A percentile compares a stretch with the other conserved stretches of the same genome.
These are phyloP conservation scores for Neolamprologus hecqui DNA, from an alignment of 2,113 vertebrate genomes.

Conservation along the genomic window DNA sequence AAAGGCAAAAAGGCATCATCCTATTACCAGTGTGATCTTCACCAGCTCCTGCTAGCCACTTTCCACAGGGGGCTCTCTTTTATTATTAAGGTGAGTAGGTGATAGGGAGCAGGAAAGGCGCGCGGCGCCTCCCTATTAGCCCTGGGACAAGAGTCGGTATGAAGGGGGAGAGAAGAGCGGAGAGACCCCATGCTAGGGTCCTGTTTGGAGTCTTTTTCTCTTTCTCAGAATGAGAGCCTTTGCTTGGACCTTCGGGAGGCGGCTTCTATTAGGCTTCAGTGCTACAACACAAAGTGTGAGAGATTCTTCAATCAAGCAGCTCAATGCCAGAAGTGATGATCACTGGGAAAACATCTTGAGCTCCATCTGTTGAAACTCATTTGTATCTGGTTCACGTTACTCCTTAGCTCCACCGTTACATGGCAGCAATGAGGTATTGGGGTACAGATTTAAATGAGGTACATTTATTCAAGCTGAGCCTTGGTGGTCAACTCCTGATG, in stretches of 20 bases:
- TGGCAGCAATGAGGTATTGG: neutral
- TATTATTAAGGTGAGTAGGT: constrained; percentile 75
- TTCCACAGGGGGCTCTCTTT: constrained; percentile 91
- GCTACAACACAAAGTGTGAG: constrained; percentile 21
- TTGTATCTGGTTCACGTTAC: neutral
- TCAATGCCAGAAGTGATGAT: neutral
- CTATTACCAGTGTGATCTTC: constrained; percentile 98
- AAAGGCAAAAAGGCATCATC: constrained; percentile 99
- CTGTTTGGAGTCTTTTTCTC: constrained; percentile 14
- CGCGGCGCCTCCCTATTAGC: constrained; percentile 40
- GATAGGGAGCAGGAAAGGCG: constrained; percentile 37
- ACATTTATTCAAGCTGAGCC: neutral
- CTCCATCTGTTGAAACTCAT: neutral
- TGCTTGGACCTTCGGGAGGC: constrained; percentile 21
- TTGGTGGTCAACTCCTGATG: neutral
- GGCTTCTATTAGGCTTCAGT: constrained; percentile 16
- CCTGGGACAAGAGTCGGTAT: constrained; percentile 38
- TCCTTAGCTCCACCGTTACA: neutral
- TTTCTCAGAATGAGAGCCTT: constrained; percentile 17
- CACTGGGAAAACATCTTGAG: neutral
- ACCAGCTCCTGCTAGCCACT: constrained; percentile 90
- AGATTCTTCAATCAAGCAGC: constrained; percentile 23
- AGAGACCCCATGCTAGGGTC: constrained; percentile 51
- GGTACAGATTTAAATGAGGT: neutral
- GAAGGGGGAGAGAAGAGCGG: constrained; percentile 5